Conservation (phyloP, 2,888 invertebrate species). For the Synergus umbraculus region DNA sequence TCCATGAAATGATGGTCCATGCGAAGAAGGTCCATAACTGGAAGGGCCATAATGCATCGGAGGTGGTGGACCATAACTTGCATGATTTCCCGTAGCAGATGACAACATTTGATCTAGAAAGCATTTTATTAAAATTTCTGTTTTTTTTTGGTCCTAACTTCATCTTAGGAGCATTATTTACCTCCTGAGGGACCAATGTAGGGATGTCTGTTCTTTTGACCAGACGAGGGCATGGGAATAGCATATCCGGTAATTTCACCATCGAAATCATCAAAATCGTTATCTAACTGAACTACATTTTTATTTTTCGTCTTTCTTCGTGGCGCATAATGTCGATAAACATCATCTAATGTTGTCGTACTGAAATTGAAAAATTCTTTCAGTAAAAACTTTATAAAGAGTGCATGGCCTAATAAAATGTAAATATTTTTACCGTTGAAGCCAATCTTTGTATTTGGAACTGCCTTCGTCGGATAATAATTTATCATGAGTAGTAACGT, state of each 20-base stretch:
- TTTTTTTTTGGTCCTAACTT: conserved; percentile 4
- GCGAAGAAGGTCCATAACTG: conserved; percentile 46
- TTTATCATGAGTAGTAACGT: conserved; percentile 77
- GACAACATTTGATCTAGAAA: conserved; percentile 61
- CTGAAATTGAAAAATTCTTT: conserved; percentile 73
- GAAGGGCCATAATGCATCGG: conserved; percentile 52
- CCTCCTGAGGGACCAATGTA: conserved; percentile 53
- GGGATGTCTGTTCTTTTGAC: conserved; percentile 66
- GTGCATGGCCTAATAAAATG: too few relatives aligned
- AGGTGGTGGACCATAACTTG: conserved; percentile 56
- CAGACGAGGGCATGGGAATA: conserved; percentile 70
- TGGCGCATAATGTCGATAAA: conserved; percentile 82
- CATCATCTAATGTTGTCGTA: conserved; percentile 84
- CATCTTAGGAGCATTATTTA: conserved; percentile 33
- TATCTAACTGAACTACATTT: conserved; percentile 70
- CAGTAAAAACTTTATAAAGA: background rate
- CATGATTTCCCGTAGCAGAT: conserved; percentile 67
- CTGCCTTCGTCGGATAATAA: conserved; percentile 86
- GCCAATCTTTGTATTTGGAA: conserved; percentile 86
- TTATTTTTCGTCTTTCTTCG: conserved; percentile 64
- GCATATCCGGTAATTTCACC: conserved; percentile 81
- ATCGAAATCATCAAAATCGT: conserved; percentile 81
- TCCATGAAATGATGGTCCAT: conserved; percentile 57
- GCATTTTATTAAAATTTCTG: background rate
- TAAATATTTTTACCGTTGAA: conserved; percentile 81